These are phyloP conservation scores for Leptinotarsa tumamoca DNA, from an alignment of 2,888 invertebrate species.

Conservation along the genomic window DNA sequence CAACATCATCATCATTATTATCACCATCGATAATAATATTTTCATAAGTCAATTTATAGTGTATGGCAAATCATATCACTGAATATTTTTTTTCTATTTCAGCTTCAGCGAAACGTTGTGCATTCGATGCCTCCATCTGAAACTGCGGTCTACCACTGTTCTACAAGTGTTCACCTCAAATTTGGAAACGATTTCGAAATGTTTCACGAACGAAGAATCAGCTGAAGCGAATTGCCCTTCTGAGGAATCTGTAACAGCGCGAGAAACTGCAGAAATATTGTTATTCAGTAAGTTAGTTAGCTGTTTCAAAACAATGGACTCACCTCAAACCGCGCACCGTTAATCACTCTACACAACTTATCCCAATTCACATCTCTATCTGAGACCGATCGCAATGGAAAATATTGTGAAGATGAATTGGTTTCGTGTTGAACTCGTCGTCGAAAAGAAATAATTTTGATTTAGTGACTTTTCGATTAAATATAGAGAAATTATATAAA, in stretches of 20 bases:
- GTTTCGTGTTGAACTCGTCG: not conserved
- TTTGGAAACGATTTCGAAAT: conserved; percentile 69
- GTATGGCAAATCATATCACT: too few relatives aligned
- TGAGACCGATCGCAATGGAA: not conserved
- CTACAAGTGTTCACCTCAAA: conserved; percentile 73
- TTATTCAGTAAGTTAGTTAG: conserved; percentile 71
- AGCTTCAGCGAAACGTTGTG: conserved; percentile 72
- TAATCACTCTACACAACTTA: not conserved
- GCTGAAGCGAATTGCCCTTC: conserved; percentile 72
- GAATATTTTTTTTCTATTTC: conserved; percentile 25
- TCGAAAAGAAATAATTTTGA: not conserved
- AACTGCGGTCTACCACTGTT: conserved; percentile 72
- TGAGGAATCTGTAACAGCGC: conserved; percentile 60
- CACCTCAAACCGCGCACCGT: not conserved
- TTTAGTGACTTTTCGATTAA: not conserved
- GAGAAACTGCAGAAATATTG: conserved; percentile 67
- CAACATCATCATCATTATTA: too few relatives aligned
- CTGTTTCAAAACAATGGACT: conserved; percentile 8
- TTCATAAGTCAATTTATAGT: too few relatives aligned
- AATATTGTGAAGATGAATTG: not conserved
- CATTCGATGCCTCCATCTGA: conserved; percentile 73
- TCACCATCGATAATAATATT: too few relatives aligned
- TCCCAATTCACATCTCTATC: conserved; percentile 8
- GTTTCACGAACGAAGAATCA: conserved; percentile 72
- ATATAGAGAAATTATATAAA: too few relatives aligned